phyloP scores from a whole-genome alignment of 2,797 vertebrate genomes.

The Ciconia nigra region DNA sequence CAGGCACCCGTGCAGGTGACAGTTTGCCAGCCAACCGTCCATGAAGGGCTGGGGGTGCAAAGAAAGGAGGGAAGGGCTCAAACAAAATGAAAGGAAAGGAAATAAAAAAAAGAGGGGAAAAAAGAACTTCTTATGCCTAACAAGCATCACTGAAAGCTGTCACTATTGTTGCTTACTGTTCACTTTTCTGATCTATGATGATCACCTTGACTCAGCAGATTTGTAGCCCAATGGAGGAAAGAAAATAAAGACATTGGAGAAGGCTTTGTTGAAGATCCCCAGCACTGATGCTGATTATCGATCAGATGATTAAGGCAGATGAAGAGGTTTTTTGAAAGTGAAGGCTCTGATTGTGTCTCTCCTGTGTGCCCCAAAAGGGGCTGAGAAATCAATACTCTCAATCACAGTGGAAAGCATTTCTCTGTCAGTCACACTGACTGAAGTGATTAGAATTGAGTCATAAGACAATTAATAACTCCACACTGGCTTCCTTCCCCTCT shows the following conservation, averaged over 20 bases:
- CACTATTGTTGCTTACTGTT: constrained; percentile 75
- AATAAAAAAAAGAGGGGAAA: background rate
- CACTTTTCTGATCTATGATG: constrained; percentile 81
- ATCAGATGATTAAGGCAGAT: constrained; percentile 97
- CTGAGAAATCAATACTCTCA: constrained; percentile 94
- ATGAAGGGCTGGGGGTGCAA: constrained; percentile 77
- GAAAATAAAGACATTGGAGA: constrained; percentile 79
- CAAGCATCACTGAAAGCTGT: constrained; percentile 69
- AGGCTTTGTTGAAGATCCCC: constrained; percentile 83
- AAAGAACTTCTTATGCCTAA: constrained; percentile 48
- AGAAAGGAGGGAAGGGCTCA: constrained; percentile 34
- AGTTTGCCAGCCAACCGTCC: constrained; percentile 86
- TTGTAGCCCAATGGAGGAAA: constrained; percentile 77
- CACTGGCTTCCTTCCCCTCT: constrained; percentile 81
- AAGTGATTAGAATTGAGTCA: constrained; percentile 97
- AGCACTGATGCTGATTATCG: constrained; percentile 90
- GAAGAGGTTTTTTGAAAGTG: constrained; percentile 90
- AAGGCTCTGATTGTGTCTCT: constrained; percentile 90
- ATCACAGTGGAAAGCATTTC: constrained; percentile 88
- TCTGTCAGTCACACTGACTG: constrained; percentile 91
- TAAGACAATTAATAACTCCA: constrained; percentile 93
- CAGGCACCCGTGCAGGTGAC: constrained; percentile 86
- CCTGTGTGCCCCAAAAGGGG: constrained; percentile 82
- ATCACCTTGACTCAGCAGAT: constrained; percentile 95
- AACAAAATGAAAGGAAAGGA: constrained; percentile 21